A percentile compares a stretch with the other conserved stretches of the same genome.
These are phyloP conservation scores for Xestia sexstrigata DNA, from an alignment of 2,888 invertebrate genomes.

Conservation along the genomic window DNA sequence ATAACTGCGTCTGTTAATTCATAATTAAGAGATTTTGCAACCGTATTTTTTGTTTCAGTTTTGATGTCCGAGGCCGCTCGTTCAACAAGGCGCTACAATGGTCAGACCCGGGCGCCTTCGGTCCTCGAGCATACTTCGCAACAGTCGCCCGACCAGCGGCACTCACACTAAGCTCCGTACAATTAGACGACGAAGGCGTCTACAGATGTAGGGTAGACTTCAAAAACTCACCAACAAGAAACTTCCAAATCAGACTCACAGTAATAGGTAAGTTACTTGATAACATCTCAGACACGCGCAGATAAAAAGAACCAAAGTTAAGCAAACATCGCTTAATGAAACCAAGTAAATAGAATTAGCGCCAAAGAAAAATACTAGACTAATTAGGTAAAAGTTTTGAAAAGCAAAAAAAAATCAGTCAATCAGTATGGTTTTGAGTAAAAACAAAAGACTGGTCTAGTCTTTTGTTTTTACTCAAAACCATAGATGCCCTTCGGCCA, in stretches of 20 bases:
- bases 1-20: not conserved
- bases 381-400: slow-evolving; percentile 42
- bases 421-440: no score
- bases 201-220: slow-evolving; percentile 98
- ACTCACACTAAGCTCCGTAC: slow-evolving; percentile 95
- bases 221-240: slow-evolving; percentile 96
- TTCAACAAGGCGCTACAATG: slow-evolving; percentile 95
- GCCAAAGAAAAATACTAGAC: slow-evolving; percentile 48
- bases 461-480: slow-evolving; percentile 29
- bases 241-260: slow-evolving; percentile 96
- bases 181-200: slow-evolving; percentile 95
- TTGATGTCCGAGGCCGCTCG: slow-evolving; percentile 95
- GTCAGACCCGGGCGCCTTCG: slow-evolving; percentile 96
- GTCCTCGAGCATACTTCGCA: slow-evolving; percentile 96
- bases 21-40: not conserved
- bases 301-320: slow-evolving; percentile 28
- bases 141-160: slow-evolving; percentile 95
- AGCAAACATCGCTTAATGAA: slow-evolving; percentile 43
- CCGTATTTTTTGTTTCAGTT: slow-evolving; percentile 90
- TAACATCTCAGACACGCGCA: slow-evolving; percentile 24
- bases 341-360: slow-evolving; percentile 44
- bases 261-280: slow-evolving; percentile 94
- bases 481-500: not conserved
- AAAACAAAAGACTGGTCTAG: no score
- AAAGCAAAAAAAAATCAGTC: slow-evolving; percentile 39